A percentile compares a stretch with the other conserved stretches of the same genome.
Evolutionary conservation across 2,888 invertebrate genomes (phyloP).

Genomic region (Muschampia plurimacula): DNA sequence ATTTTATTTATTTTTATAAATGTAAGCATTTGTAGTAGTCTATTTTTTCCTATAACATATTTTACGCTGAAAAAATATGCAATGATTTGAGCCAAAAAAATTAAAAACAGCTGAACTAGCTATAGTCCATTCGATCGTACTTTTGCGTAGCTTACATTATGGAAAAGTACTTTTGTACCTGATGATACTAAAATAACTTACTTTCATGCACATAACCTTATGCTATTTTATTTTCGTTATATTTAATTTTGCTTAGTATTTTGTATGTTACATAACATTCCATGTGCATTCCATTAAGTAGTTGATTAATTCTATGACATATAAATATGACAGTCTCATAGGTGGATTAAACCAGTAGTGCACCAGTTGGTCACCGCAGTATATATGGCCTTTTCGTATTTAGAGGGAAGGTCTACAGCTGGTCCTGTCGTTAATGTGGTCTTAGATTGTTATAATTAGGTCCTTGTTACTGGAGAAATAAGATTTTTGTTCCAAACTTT

Average conservation of each 20-base stretch:
- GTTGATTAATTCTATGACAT: neutral
- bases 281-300: neutral
- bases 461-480: too few relatives aligned
- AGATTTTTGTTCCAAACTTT: too few relatives aligned
- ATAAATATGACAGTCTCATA: too few relatives aligned
- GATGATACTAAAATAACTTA: neutral
- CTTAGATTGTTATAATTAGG: too few relatives aligned
- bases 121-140: neutral
- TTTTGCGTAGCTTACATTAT: neutral
- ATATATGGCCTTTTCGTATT: too few relatives aligned
- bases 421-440: too few relatives aligned
- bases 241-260: neutral
- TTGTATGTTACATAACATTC: neutral
- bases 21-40: slow-evolving; percentile 15
- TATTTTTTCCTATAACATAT: neutral
- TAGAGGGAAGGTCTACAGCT: too few relatives aligned
- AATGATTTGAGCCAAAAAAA: neutral
- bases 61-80: neutral
- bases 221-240: neutral
- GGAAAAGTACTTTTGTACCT: neutral
- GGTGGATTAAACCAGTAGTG: too few relatives aligned
- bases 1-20: slow-evolving; percentile 37
- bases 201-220: neutral
- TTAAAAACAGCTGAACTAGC: neutral
- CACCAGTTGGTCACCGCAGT: too few relatives aligned